These are phyloP conservation scores for Hirudo medicinalis DNA, from an alignment of 1,140 invertebrate genomes.

Conservation along the genomic window DNA sequence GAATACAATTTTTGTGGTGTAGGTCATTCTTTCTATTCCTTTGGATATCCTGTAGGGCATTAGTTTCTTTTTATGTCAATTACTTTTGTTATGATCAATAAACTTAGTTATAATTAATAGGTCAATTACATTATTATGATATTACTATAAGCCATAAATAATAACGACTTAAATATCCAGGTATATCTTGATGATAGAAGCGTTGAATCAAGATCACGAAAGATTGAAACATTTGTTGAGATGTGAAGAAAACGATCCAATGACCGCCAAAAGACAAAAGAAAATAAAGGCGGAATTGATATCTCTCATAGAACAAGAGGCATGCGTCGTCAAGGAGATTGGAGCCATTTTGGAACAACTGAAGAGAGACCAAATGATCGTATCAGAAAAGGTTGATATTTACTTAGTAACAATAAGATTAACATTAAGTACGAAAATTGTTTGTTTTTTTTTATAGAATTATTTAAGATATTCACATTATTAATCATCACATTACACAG, in stretches of 20 bases:
- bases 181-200: slow-evolving; percentile 7
- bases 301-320: neutral
- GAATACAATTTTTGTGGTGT: too few species aligned
- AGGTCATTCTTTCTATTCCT: neutral
- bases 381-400: neutral
- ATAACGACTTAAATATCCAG: neutral
- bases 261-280: neutral
- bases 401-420: too few species aligned
- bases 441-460: too few species aligned
- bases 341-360: slow-evolving; percentile 1
- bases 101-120: too few species aligned
- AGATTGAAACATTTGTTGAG: neutral
- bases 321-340: neutral
- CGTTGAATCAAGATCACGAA: slow-evolving; percentile 3
- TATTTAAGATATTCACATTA: too few species aligned
- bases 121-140: neutral
- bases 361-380: neutral
- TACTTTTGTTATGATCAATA: too few species aligned
- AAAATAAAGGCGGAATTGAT: neutral
- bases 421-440: too few species aligned
- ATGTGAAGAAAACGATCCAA: slow-evolving; percentile 5
- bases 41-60: too few species aligned
- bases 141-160: too few species aligned
- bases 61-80: neutral
- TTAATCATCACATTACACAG: too few species aligned